Percentiles rank a stretch among this genome's conserved stretches.
These are phyloP conservation scores for Arctopsyche grandis DNA, from an alignment of 1,140 invertebrate genomes.

Conservation along the genomic window DNA sequence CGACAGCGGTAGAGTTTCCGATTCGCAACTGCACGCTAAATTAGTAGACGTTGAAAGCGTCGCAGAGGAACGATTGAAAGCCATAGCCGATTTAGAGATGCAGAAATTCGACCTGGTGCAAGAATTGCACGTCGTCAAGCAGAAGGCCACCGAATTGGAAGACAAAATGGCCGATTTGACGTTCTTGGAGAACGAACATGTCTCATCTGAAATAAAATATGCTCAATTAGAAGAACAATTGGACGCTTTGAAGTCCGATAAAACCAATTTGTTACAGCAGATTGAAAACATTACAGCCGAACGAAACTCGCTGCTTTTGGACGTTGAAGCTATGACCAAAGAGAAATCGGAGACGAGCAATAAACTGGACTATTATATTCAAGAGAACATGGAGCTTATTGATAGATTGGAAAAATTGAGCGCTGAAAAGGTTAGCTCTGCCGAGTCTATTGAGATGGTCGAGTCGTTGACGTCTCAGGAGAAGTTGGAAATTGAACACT, in stretches of 20 bases:
- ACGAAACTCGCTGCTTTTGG: conserved; percentile 65
- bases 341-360: conserved; percentile 68
- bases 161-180: conserved; percentile 68
- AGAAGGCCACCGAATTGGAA: conserved; percentile 70
- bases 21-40: conserved; percentile 64
- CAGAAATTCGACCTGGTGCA: conserved; percentile 75
- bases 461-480: conserved; percentile 73
- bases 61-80: conserved; percentile 66
- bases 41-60: conserved; percentile 66
- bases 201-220: conserved; percentile 75
- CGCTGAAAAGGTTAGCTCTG: conserved; percentile 73
- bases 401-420: conserved; percentile 75
- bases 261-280: conserved; percentile 66
- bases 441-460: conserved; percentile 76
- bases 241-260: conserved; percentile 65
- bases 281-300: conserved; percentile 67
- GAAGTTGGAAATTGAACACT: conserved; percentile 69
- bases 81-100: conserved; percentile 71
- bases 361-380: conserved; percentile 71
- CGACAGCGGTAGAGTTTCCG: conserved; percentile 75
- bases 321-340: conserved; percentile 67
- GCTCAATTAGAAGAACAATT: conserved; percentile 77
- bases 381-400: conserved; percentile 74
- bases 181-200: conserved; percentile 70
- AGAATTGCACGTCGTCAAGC: conserved; percentile 69